These are phyloP conservation scores for Puntigrus tetrazona DNA, from an alignment of 2,113 vertebrate species.

Conservation along the genomic window DNA sequence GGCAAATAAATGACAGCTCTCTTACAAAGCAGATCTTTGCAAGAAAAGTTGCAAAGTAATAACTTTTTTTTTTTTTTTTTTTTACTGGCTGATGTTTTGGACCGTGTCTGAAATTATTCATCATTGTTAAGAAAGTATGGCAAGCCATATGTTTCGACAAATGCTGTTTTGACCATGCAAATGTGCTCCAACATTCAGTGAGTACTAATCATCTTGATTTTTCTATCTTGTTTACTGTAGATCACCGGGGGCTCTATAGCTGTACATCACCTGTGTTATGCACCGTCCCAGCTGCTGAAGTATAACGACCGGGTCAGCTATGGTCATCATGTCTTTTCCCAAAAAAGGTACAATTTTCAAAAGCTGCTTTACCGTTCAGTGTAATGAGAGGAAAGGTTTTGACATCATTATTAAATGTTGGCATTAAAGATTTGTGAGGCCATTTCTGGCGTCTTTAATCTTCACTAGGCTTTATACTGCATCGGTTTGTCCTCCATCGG, in stretches of 20 bases:
- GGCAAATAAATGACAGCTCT: not conserved
- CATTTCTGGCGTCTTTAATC: not conserved
- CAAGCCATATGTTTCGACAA: not conserved
- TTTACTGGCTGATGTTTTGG: too few relatives aligned
- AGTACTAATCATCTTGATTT: not conserved
- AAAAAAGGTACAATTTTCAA: not conserved
- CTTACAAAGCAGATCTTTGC: not conserved
- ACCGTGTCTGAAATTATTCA: not conserved
- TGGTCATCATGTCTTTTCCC: not conserved
- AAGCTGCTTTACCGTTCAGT: not conserved
- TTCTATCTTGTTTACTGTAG: not conserved
- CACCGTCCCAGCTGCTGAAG: not conserved
- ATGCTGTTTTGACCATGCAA: not conserved
- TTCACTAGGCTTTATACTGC: not conserved
- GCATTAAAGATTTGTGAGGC: not conserved
- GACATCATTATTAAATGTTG: constrained; percentile 12
- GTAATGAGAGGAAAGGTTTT: not conserved
- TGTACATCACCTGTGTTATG: not conserved
- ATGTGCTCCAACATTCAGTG: not conserved
- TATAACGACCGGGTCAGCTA: not conserved
- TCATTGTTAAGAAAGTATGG: not conserved
- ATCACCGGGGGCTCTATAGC: not conserved
- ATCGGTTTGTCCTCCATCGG: not conserved
- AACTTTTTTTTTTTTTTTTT: too few relatives aligned
- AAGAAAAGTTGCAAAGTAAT: not conserved